A percentile compares a stretch with the other conserved stretches of the same genome.
Conservation (phyloP, 2,888 invertebrate species). For the Macroteleia sp. region DNA sequence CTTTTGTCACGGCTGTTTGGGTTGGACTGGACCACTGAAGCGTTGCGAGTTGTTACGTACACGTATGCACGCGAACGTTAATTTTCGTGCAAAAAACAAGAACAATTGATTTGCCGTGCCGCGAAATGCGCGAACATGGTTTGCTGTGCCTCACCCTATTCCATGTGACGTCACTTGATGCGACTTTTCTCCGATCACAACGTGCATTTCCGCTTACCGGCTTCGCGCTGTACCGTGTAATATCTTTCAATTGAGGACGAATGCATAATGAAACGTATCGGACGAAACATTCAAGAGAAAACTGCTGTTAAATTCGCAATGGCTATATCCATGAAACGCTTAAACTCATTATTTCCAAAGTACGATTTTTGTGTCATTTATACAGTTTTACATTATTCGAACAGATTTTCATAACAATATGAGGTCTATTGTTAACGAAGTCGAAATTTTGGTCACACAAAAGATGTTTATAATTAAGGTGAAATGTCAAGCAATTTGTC, state of each 20-base stretch:
- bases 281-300: slow-evolving; percentile 36
- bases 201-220: slow-evolving; percentile 69
- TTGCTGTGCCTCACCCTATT: slow-evolving; percentile 70
- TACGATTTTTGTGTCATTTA: too few relatives aligned
- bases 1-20: slow-evolving; percentile 69
- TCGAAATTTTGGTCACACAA: too few relatives aligned
- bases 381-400: too few relatives aligned
- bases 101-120: slow-evolving; percentile 72
- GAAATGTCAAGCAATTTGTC: too few relatives aligned
- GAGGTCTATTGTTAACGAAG: too few relatives aligned
- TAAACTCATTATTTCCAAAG: too few relatives aligned
- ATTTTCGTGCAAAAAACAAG: slow-evolving; percentile 65
- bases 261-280: slow-evolving; percentile 57
- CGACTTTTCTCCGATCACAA: slow-evolving; percentile 57
- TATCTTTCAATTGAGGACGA: slow-evolving; percentile 57
- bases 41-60: slow-evolving; percentile 66
- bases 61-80: slow-evolving; percentile 49
- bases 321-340: slow-evolving; percentile 13
- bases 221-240: slow-evolving; percentile 61
- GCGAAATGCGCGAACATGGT: slow-evolving; percentile 70
- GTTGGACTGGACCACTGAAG: slow-evolving; percentile 65
- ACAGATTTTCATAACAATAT: too few relatives aligned
- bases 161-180: slow-evolving; percentile 65
- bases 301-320: slow-evolving; percentile 14
- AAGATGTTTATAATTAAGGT: too few relatives aligned